These are phyloP conservation scores for Myripristis jacobus DNA, from an alignment of 2,797 vertebrate species.

Conservation along the genomic window DNA sequence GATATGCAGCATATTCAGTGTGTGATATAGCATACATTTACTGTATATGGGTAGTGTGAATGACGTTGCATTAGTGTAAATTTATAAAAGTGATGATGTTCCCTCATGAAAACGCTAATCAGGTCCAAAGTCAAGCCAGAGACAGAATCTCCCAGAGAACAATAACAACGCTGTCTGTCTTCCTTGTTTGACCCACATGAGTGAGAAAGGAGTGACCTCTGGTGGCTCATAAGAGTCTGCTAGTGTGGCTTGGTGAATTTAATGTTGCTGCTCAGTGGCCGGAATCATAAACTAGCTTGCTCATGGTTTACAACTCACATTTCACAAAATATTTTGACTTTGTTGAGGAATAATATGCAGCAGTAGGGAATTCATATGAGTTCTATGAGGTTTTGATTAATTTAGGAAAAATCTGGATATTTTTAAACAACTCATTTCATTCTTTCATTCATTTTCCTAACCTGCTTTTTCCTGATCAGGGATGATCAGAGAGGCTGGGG, in stretches of 20 bases:
- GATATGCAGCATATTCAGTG: not conserved
- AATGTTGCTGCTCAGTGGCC: not conserved
- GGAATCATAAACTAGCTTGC: not conserved
- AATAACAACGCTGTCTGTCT: not conserved
- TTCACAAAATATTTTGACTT: not conserved
- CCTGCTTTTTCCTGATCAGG: too few species aligned
- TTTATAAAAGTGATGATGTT: not conserved
- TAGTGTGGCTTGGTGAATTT: not conserved
- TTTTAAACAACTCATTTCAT: too few species aligned
- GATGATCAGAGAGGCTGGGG: too few species aligned
- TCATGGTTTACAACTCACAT: not conserved
- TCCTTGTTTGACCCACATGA: not conserved
- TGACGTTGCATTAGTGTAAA: not conserved
- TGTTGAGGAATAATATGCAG: not conserved
- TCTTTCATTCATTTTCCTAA: too few species aligned
- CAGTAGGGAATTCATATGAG: not conserved
- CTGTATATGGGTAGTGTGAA: not conserved
- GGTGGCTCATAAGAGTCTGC: slow-evolving; percentile 29
- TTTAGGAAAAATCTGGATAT: not conserved
- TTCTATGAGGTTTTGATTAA: not conserved
- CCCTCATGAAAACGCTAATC: not conserved
- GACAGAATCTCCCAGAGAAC: not conserved
- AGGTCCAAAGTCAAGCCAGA: not conserved
- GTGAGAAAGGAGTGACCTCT: slow-evolving; percentile 64
- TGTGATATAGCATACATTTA: not conserved